Percentiles rank a stretch among this genome's conserved stretches.
phyloP scores from a whole-genome alignment of 2,797 vertebrate genomes.

The Parauchenoglanis ngamensis region DNA sequence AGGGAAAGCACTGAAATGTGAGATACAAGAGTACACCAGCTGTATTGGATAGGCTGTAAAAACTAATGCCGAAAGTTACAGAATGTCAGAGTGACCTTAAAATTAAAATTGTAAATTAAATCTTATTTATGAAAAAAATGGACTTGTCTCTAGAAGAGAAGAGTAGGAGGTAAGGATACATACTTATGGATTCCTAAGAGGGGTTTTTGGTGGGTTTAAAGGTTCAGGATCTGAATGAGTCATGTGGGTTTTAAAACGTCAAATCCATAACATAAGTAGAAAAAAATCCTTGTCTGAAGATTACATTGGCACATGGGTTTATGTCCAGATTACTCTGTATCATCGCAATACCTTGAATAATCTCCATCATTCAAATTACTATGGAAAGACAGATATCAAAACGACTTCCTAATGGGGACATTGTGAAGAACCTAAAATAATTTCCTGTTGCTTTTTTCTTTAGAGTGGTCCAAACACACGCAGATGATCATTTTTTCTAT shows the following conservation, averaged over 20 bases:
- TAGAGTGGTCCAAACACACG: background rate
- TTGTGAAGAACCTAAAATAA: background rate
- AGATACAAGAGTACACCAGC: background rate
- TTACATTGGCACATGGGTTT: background rate
- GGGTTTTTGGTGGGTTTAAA: background rate
- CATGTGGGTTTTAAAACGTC: background rate
- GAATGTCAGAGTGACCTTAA: background rate
- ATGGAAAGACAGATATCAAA: background rate
- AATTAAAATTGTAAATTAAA: background rate
- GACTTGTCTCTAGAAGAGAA: background rate
- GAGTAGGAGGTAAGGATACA: background rate
- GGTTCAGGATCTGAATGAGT: background rate
- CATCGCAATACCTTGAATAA: background rate
- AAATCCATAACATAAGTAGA: background rate
- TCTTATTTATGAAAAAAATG: background rate
- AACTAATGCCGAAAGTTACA: background rate
- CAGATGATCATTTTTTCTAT: conserved; percentile 25
- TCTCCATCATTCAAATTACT: background rate
- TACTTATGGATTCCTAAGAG: background rate
- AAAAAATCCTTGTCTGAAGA: background rate
- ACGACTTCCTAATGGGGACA: too few relatives aligned
- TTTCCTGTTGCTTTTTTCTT: background rate
- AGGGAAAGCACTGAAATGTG: background rate
- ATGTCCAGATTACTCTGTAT: background rate
- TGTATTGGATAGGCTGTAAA: background rate